Base-by-base conservation (phyloP, 1,140 invertebrate genomes). In the Belonocnema kinseyi region DNA sequence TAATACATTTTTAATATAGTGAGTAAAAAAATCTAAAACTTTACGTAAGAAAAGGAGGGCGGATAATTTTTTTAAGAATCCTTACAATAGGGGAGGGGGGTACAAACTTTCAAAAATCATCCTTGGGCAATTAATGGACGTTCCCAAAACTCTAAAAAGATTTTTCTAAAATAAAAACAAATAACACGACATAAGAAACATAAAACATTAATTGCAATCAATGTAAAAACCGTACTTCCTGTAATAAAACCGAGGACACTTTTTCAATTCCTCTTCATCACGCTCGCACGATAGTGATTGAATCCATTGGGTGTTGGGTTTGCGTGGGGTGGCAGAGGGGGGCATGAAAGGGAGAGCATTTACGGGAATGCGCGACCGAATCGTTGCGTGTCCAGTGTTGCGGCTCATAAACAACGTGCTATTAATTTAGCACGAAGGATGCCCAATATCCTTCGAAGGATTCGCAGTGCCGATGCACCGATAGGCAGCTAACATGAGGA, bases 381-480 rank as follows among this genome's bases (percentile, higher is more conserved):
- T 88, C 79, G 83, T 89, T 88, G 87, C 88, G 88, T 89, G 90
- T 89, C 86, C 86, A 84, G 84, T 80, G 78, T 80, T 81, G 82
- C 83, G 85, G 88, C 80, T 66, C 89, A 85, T 91, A 90, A 91
- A 91, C 86, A 90, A 91, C 83, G 83, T 82, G 86, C 89, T 88
- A 91, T 90, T 91, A 91, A 89, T 90, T 89, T 86, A 86, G 79
- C 85, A 86, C 82, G 85, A 86, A 87, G 85, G 85, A 90, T 89
- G 88, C 86, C 86, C 88, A 89, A 91, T 90, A 89, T 90, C 84
- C 87, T 88, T 81, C 83, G 78, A 66, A 76, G 82, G 83, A 70
- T 79, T 58, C 66, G 50, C 51, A 40, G 10, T 21, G n/a, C 56
- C 74, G 61, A 66, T 66, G 83, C 82, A 82, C 80, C 80, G 78